phyloP scores from a whole-genome alignment of 2,113 vertebrate species.

The Phrynosoma platyrhinos region DNA sequence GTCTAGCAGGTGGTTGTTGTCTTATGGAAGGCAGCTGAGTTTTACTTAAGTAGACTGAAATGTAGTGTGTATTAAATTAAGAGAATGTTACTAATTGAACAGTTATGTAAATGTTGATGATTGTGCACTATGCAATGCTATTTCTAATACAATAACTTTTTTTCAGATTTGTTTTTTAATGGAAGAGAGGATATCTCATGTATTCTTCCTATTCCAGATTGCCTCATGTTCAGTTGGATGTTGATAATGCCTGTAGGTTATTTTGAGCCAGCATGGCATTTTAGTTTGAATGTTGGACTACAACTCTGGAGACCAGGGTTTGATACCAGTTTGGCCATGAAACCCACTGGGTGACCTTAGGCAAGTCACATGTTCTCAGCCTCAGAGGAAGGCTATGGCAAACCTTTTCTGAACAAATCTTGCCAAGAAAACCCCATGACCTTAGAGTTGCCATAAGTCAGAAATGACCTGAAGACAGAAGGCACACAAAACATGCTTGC shows the following conservation, averaged over 20 bases:
- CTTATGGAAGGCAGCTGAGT: too few species aligned
- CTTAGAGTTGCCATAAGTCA: too few species aligned
- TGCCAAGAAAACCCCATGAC: too few species aligned
- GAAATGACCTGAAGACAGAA: too few species aligned
- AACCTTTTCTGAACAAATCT: too few species aligned
- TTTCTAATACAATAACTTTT: background rate
- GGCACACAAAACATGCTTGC: too few species aligned
- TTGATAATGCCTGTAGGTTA: accelerated
- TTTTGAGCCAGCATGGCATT: background rate
- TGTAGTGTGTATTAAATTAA: background rate
- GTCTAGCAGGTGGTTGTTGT: too few species aligned
- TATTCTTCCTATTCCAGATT: background rate
- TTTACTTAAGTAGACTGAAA: background rate
- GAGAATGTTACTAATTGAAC: background rate
- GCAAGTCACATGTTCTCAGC: too few species aligned
- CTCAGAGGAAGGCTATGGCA: too few species aligned
- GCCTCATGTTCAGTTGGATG: background rate
- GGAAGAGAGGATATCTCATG: too few species aligned
- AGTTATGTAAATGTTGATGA: background rate
- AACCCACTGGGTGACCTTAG: background rate
- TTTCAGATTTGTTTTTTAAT: background rate
- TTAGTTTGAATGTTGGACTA: too few species aligned
- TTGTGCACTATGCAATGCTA: background rate
- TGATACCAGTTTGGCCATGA: background rate
- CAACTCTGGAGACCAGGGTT: background rate